Base-by-base conservation (phyloP, 1,140 invertebrate genomes). In the Trichonephila clavipes region DNA sequence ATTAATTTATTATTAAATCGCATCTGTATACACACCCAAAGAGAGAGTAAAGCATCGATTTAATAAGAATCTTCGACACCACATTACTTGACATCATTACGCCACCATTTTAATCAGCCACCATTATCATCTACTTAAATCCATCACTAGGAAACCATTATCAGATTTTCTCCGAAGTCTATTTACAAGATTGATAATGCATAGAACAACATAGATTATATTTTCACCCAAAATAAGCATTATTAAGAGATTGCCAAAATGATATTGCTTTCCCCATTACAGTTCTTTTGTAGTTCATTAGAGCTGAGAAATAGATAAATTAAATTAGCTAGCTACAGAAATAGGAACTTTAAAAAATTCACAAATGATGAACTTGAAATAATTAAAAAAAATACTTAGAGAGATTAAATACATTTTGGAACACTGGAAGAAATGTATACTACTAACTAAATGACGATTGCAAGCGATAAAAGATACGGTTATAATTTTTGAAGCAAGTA, bases 171-270 rank as follows among this genome's bases (percentile, higher is more conserved):
- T 77, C 24, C 72, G 34, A 18, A 34, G 34, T 14, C 28, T 77
- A 77, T 77, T 77, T 77, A 77, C 72, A 77, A 77, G 72, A 77
- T 51, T 51, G 51, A 51, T 51, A 51, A 69, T 16, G 14, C 72
- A 19, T 19, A 77, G 24, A 77, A 18, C 72, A 18, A 77, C 28
- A 77, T 34, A 77, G 16, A 77, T 40, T 34, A 77, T 24, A 21
- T 14, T 69, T 24, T 69, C n/a, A n/a, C 72, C 34, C 18, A 77
- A 77, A 77, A 77, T 77, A 77, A 77, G 34, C 72, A 77, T 40
- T 40, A 34, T 77, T 77, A 77, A 77, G 72, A 77, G 72, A 77
- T 77, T 77, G 24, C 34, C 28, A 40, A 77, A 7, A 34, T 77
- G 28, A 69, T 69, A 69, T 14, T 69, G 10, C n/a, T 28, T 24